Evolutionary conservation across 1,140 invertebrate species (phyloP).

Genomic region (Pseudoatta argentina): DNA sequence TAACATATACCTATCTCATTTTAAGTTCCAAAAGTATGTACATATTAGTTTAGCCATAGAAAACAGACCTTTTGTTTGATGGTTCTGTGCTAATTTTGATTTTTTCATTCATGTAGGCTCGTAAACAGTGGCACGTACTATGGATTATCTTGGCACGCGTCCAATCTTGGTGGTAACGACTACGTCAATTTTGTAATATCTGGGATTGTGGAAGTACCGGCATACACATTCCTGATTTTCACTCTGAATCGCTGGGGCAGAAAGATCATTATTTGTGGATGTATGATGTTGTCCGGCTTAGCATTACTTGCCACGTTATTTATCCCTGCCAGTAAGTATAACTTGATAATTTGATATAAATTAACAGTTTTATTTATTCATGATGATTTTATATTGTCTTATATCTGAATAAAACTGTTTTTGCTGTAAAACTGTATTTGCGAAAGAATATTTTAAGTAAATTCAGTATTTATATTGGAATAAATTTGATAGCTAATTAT

Average conservation of each 20-base stretch:
- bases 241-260: conserved; percentile 91
- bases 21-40: no score
- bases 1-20: no score
- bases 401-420: neutral
- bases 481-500: neutral
- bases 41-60: no score
- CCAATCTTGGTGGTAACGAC: conserved; percentile 90
- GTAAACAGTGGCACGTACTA: conserved; percentile 93
- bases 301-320: conserved; percentile 88
- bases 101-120: conserved; percentile 87
- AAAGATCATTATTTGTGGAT: conserved; percentile 89
- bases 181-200: conserved; percentile 92
- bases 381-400: neutral
- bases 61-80: neutral
- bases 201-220: conserved; percentile 92
- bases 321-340: conserved; percentile 87
- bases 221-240: conserved; percentile 90
- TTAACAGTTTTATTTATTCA: conserved; percentile 1
- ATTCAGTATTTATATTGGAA: neutral
- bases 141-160: conserved; percentile 93
- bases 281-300: conserved; percentile 90
- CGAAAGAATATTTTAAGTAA: neutral
- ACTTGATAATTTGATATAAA: neutral
- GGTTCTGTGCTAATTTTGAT: neutral
- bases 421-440: neutral